Percentiles rank a stretch among this genome's conserved stretches.
These are phyloP conservation scores for Cebidichthys violaceus DNA, from an alignment of 2,113 vertebrate species.

Conservation along the genomic window DNA sequence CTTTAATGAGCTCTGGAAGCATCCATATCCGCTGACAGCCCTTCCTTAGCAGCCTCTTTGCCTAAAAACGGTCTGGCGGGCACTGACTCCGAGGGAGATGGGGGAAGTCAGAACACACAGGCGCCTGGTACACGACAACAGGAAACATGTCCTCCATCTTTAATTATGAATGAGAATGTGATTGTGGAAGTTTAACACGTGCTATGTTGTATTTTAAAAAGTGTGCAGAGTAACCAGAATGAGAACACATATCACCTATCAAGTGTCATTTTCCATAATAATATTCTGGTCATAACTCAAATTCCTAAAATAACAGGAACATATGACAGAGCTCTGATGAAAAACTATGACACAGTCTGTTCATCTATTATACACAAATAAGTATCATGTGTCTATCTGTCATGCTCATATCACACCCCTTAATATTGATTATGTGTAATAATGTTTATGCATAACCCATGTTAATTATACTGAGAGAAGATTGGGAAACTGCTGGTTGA, in stretches of 20 bases:
- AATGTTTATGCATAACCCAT: constrained; percentile 13
- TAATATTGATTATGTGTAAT: background rate
- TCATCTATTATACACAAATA: constrained; percentile 7
- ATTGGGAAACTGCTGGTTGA: constrained; percentile 7
- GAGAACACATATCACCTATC: background rate
- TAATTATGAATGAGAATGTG: constrained; percentile 35
- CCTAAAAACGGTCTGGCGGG: constrained; percentile 63
- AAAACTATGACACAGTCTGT: constrained; percentile 20
- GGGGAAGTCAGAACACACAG: constrained; percentile 42
- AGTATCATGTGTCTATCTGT: constrained; percentile 12
- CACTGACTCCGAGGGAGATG: constrained; percentile 35
- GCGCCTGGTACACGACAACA: constrained; percentile 13
- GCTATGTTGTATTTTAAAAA: background rate
- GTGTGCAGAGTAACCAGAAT: background rate
- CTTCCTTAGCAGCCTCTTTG: constrained; percentile 69
- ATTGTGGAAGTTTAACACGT: background rate
- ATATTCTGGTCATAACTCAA: background rate
- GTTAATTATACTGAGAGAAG: background rate
- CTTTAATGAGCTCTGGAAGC: constrained; percentile 81
- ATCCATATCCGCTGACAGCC: constrained; percentile 75
- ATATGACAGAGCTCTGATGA: constrained; percentile 13
- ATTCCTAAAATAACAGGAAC: constrained; percentile 2
- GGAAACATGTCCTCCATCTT: constrained; percentile 19
- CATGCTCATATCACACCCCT: background rate
- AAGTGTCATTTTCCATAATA: background rate